Evolutionary conservation across 2,888 invertebrate species (phyloP).

Genomic region (Pegoplata infirma): DNA sequence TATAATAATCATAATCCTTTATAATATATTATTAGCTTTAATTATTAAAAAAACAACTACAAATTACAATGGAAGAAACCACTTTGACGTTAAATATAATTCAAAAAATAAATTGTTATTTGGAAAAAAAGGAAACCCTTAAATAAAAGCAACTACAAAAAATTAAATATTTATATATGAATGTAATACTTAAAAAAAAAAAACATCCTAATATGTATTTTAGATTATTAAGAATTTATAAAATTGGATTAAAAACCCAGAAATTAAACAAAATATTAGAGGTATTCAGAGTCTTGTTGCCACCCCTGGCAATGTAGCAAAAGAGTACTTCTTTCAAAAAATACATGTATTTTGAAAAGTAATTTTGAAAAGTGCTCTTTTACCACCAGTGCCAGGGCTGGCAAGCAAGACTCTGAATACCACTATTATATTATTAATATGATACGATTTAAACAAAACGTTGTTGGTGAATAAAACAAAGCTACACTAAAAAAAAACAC

Average conservation of each 20-base stretch:
- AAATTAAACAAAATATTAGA: slow-evolving; percentile 24
- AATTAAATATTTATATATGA: slow-evolving; percentile 30
- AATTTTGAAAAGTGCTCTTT: too few relatives aligned
- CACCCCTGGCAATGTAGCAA: too few relatives aligned
- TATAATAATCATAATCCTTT: slow-evolving; percentile 17
- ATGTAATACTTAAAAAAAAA: slow-evolving; percentile 45
- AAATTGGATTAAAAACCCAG: slow-evolving; percentile 47
- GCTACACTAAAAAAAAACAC: slow-evolving; percentile 68
- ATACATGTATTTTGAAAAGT: too few relatives aligned
- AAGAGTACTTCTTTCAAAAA: too few relatives aligned
- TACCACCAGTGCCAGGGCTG: too few relatives aligned
- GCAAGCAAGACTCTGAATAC: too few relatives aligned
- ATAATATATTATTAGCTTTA: slow-evolving; percentile 33
- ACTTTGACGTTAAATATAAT: slow-evolving; percentile 56
- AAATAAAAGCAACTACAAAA: slow-evolving; percentile 38
- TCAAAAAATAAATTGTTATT: not conserved
- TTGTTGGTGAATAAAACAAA: slow-evolving; percentile 73
- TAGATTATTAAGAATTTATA: slow-evolving; percentile 49
- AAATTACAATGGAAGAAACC: slow-evolving; percentile 65
- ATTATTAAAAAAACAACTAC: slow-evolving; percentile 25
- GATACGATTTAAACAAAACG: slow-evolving; percentile 63
- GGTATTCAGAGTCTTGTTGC: too few relatives aligned
- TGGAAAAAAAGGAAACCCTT: slow-evolving; percentile 34
- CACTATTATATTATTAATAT: slow-evolving; percentile 62
- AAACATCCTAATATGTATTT: slow-evolving; percentile 29